A percentile compares a stretch with the other conserved stretches of the same genome.
Evolutionary conservation across 1,140 invertebrate species (phyloP).

Genomic region (Diachasmimorpha longicaudata): DNA sequence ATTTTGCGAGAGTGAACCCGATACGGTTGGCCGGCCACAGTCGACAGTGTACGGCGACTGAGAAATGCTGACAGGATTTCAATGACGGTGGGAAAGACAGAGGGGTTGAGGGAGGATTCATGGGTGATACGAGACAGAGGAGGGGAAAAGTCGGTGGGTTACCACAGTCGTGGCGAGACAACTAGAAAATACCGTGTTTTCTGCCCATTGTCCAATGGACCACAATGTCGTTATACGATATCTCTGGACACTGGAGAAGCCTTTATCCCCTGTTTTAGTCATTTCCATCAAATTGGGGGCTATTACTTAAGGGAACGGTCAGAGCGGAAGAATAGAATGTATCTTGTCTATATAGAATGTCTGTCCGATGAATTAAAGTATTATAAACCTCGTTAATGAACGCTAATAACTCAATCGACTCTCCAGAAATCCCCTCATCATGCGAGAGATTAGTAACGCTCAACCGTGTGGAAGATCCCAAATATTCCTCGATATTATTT

Average conservation of each 20-base stretch:
- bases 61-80: background rate
- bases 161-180: background rate
- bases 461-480: too few relatives aligned
- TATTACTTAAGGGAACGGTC: too few relatives aligned
- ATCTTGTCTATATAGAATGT: too few relatives aligned
- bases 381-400: too few relatives aligned
- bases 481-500: too few relatives aligned
- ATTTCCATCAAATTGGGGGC: too few relatives aligned
- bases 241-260: background rate
- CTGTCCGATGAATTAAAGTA: too few relatives aligned
- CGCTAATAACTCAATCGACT: too few relatives aligned
- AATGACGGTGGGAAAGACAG: constrained; percentile 21
- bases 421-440: too few relatives aligned
- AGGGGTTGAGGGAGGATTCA: background rate
- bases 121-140: background rate
- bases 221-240: background rate
- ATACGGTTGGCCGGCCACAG: background rate
- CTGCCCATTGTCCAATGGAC: background rate
- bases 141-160: background rate
- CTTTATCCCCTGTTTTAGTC: too few relatives aligned
- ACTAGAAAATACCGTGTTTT: background rate
- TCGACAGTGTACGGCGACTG: background rate
- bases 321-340: too few relatives aligned
- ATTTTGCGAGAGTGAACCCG: background rate
- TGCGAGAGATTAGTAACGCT: too few relatives aligned